phyloP scores from a whole-genome alignment of 2,113 vertebrate species.

The Sturnira hondurensis region DNA sequence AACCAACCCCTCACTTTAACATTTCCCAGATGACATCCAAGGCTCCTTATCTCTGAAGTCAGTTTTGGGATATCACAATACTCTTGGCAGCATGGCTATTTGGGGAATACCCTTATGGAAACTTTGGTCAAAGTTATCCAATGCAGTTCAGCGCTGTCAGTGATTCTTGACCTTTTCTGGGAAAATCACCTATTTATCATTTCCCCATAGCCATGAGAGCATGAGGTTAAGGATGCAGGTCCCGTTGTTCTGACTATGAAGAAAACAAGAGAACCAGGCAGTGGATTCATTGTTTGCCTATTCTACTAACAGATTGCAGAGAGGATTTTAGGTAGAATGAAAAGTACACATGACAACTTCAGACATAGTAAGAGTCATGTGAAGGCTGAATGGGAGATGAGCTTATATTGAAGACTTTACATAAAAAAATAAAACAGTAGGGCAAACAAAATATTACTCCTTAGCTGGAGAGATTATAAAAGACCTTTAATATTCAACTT shows the following conservation, averaged over 20 bases:
- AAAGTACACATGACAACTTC: not conserved
- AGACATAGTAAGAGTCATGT: not conserved
- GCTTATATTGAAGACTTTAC: not conserved
- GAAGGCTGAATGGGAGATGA: not conserved
- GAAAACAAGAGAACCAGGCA: not conserved
- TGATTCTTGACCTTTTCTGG: not conserved
- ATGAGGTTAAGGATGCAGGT: not conserved
- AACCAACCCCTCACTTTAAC: conserved; percentile 12
- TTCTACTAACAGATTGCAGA: not conserved
- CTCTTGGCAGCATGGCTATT: not conserved
- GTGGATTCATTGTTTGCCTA: not conserved
- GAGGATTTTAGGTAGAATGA: not conserved
- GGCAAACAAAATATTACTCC: not conserved
- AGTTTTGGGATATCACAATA: not conserved
- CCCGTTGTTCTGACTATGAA: not conserved
- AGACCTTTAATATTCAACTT: not conserved
- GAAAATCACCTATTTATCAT: not conserved
- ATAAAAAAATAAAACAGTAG: not conserved
- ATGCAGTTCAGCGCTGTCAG: not conserved
- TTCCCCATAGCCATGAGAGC: not conserved
- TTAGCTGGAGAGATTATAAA: not conserved
- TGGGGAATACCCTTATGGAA: not conserved
- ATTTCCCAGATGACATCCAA: not conserved
- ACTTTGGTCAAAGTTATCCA: not conserved
- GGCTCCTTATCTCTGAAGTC: not conserved